phyloP scores from a whole-genome alignment of 2,797 vertebrate genomes.

The Phoxinus dragarum region DNA sequence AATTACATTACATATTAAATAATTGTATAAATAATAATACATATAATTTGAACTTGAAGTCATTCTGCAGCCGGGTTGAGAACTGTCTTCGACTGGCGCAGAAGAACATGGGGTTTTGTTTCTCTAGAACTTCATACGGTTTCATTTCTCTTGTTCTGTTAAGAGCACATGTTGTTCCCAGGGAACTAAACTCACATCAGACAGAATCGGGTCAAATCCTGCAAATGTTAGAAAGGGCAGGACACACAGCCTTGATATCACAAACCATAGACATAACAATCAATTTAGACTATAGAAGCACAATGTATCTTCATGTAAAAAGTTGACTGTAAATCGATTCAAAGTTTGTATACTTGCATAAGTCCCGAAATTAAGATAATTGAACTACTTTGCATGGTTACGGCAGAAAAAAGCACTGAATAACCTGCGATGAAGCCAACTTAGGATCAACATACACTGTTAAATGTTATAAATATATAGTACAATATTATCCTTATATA shows the following conservation, averaged over 20 bases:
- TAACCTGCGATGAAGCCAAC: background rate
- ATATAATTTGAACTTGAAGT: background rate
- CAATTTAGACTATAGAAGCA: background rate
- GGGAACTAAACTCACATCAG: background rate
- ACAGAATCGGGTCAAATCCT: slow-evolving; percentile 18
- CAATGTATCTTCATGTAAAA: background rate
- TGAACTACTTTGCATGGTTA: background rate
- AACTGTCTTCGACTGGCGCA: background rate
- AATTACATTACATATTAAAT: background rate
- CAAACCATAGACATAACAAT: background rate
- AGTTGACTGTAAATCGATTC: background rate
- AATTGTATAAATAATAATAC: background rate
- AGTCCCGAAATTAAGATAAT: background rate
- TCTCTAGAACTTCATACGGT: background rate
- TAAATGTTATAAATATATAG: background rate
- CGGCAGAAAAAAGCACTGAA: background rate
- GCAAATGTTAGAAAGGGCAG: background rate
- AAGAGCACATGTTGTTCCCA: background rate
- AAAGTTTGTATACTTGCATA: too few species aligned
- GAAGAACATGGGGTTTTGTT: background rate
- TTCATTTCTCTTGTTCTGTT: background rate
- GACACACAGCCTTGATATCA: background rate
- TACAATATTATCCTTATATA: too few species aligned
- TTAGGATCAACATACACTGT: background rate
- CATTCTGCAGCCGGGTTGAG: background rate